Percentiles rank a stretch among this genome's conserved stretches.
Evolutionary conservation across 2,797 vertebrate species (phyloP).

Genomic region (Macroramphosus scolopax): DNA sequence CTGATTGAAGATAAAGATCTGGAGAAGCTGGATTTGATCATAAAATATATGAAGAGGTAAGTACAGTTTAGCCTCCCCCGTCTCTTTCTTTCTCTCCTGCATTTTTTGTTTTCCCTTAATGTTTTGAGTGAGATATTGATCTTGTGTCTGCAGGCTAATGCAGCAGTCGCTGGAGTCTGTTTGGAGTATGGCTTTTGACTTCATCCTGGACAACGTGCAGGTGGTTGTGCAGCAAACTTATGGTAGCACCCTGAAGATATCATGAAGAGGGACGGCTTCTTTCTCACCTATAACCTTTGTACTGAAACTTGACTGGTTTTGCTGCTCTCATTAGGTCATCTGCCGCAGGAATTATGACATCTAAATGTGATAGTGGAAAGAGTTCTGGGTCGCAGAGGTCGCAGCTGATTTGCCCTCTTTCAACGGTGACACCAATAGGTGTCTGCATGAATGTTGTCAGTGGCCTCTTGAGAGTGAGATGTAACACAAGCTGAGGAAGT

Average conservation of each 20-base stretch:
- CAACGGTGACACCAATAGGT: conserved; percentile 51
- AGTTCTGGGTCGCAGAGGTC: neutral
- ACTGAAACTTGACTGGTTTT: conserved; percentile 5
- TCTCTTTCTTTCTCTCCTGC: too few species aligned
- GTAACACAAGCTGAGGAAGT: conserved; percentile 6
- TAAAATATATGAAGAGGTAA: conserved; percentile 97
- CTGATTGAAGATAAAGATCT: conserved; percentile 97
- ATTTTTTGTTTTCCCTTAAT: too few species aligned
- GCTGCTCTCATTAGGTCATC: conserved; percentile 4
- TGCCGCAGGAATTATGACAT: conserved; percentile 12
- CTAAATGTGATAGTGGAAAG: neutral
- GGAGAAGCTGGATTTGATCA: conserved; percentile 93
- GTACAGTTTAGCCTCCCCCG: conserved; percentile 40
- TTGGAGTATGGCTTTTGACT: conserved; percentile 99
- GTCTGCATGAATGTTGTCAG: conserved; percentile 6
- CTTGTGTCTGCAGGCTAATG: conserved; percentile 83
- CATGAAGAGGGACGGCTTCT: conserved; percentile 63
- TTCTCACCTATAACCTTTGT: neutral
- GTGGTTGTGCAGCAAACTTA: conserved; percentile 96
- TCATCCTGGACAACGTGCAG: conserved; percentile 98
- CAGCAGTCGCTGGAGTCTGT: conserved; percentile 96
- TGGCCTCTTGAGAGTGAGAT: conserved; percentile 13
- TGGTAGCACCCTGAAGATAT: conserved; percentile 94
- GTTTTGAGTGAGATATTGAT: too few species aligned
- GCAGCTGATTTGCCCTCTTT: conserved; percentile 26